Base-by-base conservation (phyloP, 1,140 invertebrate species). In the Zaprionus davidi region DNA sequence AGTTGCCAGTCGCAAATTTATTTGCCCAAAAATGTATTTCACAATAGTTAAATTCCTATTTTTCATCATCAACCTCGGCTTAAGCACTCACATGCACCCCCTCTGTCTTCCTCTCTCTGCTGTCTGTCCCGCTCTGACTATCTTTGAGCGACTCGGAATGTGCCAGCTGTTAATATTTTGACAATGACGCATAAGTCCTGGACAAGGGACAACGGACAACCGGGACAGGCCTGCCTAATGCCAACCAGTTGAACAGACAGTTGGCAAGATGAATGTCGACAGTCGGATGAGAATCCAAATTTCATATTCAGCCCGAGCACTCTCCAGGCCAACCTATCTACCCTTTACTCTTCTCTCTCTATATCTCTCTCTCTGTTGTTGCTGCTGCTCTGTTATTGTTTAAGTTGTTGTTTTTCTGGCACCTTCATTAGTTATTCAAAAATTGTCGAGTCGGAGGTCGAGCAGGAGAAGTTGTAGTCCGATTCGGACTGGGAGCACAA, bases 371-470 rank as follows among this genome's bases (percentile, higher is more conserved):
- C 36, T 58, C 11, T 38, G 46, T 44, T 71, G 59, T 51, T 63
- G 49, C 34, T 58, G 49, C 13, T 55, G 55, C 53, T 58, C 15
- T 65, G 63, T 79, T 82, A 86, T 85, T 88, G 84, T 86, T 86
- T 71, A 76, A 71, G 72, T 80, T 68, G 49, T 62, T 71, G 24
- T 78, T 69, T 68, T 69, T 64, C 67, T 83, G 84, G 81, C 84
- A 87, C 84, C 84, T 87, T 88, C 84, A 87, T 87, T 87, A 87
- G 84, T 88, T 87, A 87, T 87, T 87, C 84, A 87, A 88, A 87
- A 87, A 87, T 88, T 71, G 84, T 87, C 55, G 74, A 82, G 83
- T 56, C 5, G 13, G 34, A 5, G 24, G 53, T 20, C 0, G 60
- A 67, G 63, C 38, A 57, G 55, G n/a, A 36, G 26, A 31, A 36